Conservation (phyloP, 2,797 vertebrate genomes). For the Hemibagrus guttatus region DNA sequence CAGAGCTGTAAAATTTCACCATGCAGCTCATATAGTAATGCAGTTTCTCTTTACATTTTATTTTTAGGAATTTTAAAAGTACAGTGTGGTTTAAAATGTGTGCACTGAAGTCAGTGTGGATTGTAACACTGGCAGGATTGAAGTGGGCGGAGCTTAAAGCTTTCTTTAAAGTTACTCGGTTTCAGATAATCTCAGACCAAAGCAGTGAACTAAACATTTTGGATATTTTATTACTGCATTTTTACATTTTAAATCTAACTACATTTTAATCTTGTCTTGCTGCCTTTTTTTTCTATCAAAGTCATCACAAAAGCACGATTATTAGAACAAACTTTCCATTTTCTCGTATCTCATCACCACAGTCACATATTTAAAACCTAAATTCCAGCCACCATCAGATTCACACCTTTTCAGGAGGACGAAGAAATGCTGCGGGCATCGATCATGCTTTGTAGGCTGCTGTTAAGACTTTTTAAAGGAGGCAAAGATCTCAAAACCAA, state of each 20-base stretch:
- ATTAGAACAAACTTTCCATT: neutral
- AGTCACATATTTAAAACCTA: neutral
- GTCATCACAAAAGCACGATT: too few species aligned
- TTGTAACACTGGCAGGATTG: neutral
- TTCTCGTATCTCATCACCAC: neutral
- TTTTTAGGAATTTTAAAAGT: neutral
- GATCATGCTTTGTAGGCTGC: neutral
- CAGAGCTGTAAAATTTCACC: neutral
- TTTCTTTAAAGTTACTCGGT: neutral
- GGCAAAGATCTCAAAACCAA: neutral
- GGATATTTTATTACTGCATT: too few species aligned
- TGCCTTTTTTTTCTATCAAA: too few species aligned
- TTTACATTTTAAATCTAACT: too few species aligned
- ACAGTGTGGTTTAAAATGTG: neutral
- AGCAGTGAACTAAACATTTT: too few species aligned
- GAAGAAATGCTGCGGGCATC: too few species aligned
- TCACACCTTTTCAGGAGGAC: neutral
- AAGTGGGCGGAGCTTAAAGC: neutral
- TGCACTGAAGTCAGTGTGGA: neutral
- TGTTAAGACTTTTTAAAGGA: conserved; percentile 45
- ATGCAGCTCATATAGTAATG: too few species aligned
- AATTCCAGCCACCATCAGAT: neutral
- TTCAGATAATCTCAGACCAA: neutral
- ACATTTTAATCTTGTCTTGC: too few species aligned
- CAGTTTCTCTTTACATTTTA: too few species aligned